Percentiles rank a stretch among this genome's conserved stretches.
These are phyloP conservation scores for Popillia japonica DNA, from an alignment of 1,140 invertebrate species.

Conservation along the genomic window DNA sequence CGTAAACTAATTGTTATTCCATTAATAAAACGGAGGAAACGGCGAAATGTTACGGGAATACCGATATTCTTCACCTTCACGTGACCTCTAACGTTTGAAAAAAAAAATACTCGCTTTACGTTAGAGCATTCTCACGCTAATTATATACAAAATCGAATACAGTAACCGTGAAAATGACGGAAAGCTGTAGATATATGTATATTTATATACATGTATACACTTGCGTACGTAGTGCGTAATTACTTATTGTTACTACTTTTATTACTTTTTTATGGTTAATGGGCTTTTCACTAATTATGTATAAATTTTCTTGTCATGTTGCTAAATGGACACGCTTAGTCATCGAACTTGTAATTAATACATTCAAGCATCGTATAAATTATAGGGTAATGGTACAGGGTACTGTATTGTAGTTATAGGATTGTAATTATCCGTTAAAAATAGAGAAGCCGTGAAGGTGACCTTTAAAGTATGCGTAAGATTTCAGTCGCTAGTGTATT, in stretches of 20 bases:
- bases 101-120: neutral
- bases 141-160: neutral
- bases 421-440: too few relatives aligned
- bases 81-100: constrained; percentile 18
- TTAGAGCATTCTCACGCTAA: constrained; percentile 26
- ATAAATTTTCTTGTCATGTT: constrained; percentile 17
- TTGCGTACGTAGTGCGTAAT: neutral
- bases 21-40: constrained; percentile 1
- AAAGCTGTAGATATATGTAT: neutral
- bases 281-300: constrained; percentile 16
- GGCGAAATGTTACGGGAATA: neutral
- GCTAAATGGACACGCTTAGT: neutral
- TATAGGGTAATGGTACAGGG: too few relatives aligned
- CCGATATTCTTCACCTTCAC: constrained; percentile 26
- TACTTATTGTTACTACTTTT: constrained; percentile 18
- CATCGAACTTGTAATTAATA: neutral
- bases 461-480: too few relatives aligned
- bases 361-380: too few relatives aligned
- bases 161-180: constrained; percentile 20
- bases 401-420: too few relatives aligned
- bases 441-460: too few relatives aligned
- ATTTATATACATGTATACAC: too few relatives aligned
- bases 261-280: constrained; percentile 21
- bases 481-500: too few relatives aligned
- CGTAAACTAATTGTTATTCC: neutral